These are phyloP conservation scores for Rhagonycha fulva DNA, from an alignment of 2,888 invertebrate species.

Conservation along the genomic window DNA sequence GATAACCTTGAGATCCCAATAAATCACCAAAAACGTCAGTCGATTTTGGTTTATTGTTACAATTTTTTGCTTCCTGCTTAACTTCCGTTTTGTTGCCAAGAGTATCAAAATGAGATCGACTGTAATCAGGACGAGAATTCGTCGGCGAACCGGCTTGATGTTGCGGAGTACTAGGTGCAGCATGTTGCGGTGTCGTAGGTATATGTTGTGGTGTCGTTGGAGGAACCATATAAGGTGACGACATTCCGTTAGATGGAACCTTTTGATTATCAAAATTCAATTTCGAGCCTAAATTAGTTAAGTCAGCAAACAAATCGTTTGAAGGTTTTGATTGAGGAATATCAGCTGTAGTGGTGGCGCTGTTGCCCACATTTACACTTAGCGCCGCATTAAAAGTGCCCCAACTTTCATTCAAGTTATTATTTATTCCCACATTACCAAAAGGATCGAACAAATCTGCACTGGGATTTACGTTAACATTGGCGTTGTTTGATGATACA, in stretches of 20 bases:
- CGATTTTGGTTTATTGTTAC: constrained; percentile 53
- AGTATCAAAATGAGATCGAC: constrained; percentile 73
- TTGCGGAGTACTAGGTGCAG: constrained; percentile 46
- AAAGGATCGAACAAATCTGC: constrained; percentile 68
- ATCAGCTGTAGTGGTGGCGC: constrained; percentile 52
- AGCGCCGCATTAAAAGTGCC: constrained; percentile 16
- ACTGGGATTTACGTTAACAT: constrained; percentile 1
- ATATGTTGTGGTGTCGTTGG: constrained; percentile 42
- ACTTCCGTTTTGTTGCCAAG: constrained; percentile 20
- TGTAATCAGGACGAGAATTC: constrained; percentile 59
- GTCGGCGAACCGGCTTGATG: constrained; percentile 55
- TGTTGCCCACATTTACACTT: constrained; percentile 45
- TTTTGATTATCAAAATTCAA: constrained; percentile 49
- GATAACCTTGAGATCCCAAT: constrained; percentile 87
- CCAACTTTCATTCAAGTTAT: constrained; percentile 50
- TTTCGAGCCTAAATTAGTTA: constrained; percentile 56
- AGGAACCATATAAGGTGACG: constrained; percentile 39
- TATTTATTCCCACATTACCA: constrained; percentile 49
- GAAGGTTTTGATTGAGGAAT: constrained; percentile 58
- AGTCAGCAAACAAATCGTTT: constrained; percentile 76
- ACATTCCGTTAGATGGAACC: constrained; percentile 31
- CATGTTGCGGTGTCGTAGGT: constrained; percentile 42
- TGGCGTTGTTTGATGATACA: constrained; percentile 37
- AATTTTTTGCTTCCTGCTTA: constrained; percentile 36
- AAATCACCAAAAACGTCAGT: constrained; percentile 88